Conservation (phyloP, 2,888 invertebrate genomes). For the Willowsia nigromaculata region DNA sequence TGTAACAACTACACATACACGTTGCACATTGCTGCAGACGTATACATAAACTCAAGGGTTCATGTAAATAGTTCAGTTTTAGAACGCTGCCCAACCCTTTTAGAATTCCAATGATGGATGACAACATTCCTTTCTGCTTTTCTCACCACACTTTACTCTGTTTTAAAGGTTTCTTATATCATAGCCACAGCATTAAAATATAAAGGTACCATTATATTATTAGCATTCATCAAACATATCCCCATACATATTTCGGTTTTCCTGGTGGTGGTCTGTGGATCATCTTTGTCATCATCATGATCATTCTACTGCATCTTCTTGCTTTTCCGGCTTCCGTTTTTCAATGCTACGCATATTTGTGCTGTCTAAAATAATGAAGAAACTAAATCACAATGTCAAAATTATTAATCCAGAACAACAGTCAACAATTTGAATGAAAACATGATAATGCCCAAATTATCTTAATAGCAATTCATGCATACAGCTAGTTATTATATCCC, state of each 20-base stretch:
- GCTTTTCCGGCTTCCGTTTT: no score
- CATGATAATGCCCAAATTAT: no score
- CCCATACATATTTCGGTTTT: not conserved
- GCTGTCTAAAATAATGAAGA: no score
- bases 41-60: no score
- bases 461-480: no score
- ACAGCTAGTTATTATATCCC: no score
- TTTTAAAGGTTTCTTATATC: not conserved
- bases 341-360: no score
- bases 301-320: no score
- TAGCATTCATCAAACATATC: conserved; percentile 6
- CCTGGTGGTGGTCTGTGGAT: not conserved
- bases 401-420: not conserved
- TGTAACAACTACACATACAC: no score
- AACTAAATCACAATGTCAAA: not conserved
- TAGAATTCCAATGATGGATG: conserved; percentile 5
- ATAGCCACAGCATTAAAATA: not conserved
- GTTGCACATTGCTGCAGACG: no score
- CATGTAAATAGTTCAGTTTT: not conserved
- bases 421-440: not conserved
- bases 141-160: not conserved
- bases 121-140: conserved; percentile 28
- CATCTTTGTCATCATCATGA: not conserved
- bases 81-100: not conserved
- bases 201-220: not conserved